A percentile compares a stretch with the other conserved stretches of the same genome.
These are phyloP conservation scores for Trichopria drosophilae DNA, from an alignment of 2,888 invertebrate species.

Conservation along the genomic window DNA sequence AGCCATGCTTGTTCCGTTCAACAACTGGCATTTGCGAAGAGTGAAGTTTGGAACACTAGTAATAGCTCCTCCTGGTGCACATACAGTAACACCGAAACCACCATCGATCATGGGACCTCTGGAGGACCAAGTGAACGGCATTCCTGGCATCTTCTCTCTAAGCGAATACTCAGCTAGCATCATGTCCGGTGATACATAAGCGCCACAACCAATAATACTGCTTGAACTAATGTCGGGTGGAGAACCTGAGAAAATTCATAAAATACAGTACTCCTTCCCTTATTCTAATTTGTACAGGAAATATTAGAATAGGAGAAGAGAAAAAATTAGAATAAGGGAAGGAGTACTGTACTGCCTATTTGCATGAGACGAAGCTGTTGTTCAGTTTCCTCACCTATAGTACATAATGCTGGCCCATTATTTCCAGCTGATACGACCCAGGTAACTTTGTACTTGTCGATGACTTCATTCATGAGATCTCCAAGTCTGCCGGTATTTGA, in stretches of 20 bases:
- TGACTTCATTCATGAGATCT: conserved; percentile 81
- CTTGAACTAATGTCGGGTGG: conserved; percentile 83
- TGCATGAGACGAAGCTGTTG: conserved; percentile 1
- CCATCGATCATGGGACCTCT: conserved; percentile 88
- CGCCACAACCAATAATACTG: conserved; percentile 89
- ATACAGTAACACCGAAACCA: conserved; percentile 82
- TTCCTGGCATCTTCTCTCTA: conserved; percentile 78
- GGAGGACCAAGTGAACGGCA: conserved; percentile 91
- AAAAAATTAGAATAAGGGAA: neutral
- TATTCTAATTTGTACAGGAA: neutral
- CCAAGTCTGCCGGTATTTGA: conserved; percentile 85
- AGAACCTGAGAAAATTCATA: conserved; percentile 58
- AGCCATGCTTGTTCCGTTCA: conserved; percentile 99
- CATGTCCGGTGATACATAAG: conserved; percentile 97
- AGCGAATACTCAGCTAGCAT: conserved; percentile 94
- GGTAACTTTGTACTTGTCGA: conserved; percentile 87
- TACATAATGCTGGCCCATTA: conserved; percentile 86
- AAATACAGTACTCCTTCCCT: too few relatives aligned
- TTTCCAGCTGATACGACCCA: conserved; percentile 97
- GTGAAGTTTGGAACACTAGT: conserved; percentile 90
- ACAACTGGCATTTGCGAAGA: conserved; percentile 80
- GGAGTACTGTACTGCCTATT: neutral
- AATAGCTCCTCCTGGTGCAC: conserved; percentile 94
- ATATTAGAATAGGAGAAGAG: conserved; percentile 1
- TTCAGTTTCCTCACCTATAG: conserved; percentile 71